Evolutionary conservation across 2,888 invertebrate species (phyloP), one percentile per base, ranked within the genome.

Genomic region (Epinotia bilunana): DNA sequence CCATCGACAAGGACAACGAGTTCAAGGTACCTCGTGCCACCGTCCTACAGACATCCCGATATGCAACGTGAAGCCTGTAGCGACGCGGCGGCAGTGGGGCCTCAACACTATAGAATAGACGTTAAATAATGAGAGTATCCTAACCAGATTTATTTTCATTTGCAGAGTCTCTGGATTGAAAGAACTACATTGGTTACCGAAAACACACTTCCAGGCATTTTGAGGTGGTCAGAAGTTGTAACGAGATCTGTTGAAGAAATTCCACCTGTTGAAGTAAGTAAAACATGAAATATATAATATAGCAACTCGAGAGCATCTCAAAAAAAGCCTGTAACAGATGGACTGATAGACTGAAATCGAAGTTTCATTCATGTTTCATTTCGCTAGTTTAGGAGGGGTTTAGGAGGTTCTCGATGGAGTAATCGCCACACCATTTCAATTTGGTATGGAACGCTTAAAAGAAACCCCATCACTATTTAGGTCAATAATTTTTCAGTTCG

Each of bases 1-100:
- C 97, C 64, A 96, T 98, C 7, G 98, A 99, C 85, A 97, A 98
- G 86, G 98, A 98, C 79, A 99, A 99, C 87, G 99, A 99, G 92
- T 98, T 98, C 86, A 99, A 99, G 95, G 96, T 95, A 5, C 9
- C 39, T 7, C 39, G 39, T 11, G 63, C n/a, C 16, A 18, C 46
- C 28, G 13, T 4, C 28, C 20, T 74, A 4, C 84, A 97, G 97
- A 96, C 87, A 98, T 99, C 81, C 98, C 99, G 94, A 98, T 99
- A 79, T 98, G 98, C 89, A 98, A 97, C 90, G 99, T 99, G 58
- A 97, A 98, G 83, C 98, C 99, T 0, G 96, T 98, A 39, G 96
- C 98, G 0, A 96, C 97, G 78, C 95, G 96, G 0, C 95, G 95
- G 65, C 90, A 90, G 73, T 93, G 95, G 86, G 95, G 95, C 77